Conservation (phyloP, 2,888 invertebrate genomes). For the Serrognathus titanus region DNA sequence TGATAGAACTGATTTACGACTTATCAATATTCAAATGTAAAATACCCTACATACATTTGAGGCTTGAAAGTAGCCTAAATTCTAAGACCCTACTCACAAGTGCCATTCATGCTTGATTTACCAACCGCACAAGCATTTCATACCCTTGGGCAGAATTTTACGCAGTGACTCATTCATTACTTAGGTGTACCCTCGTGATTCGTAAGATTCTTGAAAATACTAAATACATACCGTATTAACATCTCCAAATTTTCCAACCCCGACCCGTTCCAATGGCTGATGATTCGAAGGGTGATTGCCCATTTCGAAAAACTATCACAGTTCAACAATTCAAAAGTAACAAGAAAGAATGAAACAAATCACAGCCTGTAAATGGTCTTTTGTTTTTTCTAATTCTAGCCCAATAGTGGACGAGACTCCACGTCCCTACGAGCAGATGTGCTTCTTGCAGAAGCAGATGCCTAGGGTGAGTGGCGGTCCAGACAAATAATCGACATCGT, state of each 20-base stretch:
- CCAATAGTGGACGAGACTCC: neutral
- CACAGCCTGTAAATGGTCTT: constrained; percentile 1
- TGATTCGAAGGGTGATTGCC: constrained; percentile 84
- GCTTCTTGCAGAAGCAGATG: constrained; percentile 37
- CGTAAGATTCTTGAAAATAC: no score
- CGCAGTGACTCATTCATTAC: no score
- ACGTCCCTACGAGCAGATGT: constrained; percentile 34
- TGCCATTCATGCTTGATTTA: no score
- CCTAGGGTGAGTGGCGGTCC: constrained; percentile 28
- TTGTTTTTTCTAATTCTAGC: constrained; percentile 1
- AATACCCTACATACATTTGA: no score
- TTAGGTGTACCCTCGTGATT: no score
- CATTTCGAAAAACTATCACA: constrained; percentile 51
- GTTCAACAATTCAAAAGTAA: neutral
- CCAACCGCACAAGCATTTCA: no score
- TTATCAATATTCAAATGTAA: no score
- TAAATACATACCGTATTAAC: constrained; percentile 43
- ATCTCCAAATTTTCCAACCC: constrained; percentile 50
- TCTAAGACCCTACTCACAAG: no score
- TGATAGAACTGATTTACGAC: no score
- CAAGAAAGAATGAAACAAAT: constrained; percentile 3
- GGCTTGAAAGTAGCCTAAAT: no score
- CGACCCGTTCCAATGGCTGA: constrained; percentile 71
- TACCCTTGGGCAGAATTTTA: no score
- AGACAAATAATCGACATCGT: constrained; percentile 5